Conservation (phyloP, 92 coral and sea anemone genomes). For the Phenganax subtilis region DNA sequence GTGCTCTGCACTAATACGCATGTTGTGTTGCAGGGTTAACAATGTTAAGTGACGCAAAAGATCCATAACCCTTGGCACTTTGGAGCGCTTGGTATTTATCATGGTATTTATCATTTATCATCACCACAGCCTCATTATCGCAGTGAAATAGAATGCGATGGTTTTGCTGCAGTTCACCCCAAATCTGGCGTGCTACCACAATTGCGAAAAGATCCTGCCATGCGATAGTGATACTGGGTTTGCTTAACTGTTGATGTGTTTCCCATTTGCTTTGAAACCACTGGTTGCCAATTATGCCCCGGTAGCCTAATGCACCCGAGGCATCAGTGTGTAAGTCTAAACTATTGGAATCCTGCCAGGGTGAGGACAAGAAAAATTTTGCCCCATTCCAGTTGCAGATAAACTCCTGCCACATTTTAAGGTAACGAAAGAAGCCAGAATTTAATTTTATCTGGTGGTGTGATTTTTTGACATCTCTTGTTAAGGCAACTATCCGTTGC, state of each 20-base stretch:
- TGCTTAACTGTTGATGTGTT: constrained; percentile 43
- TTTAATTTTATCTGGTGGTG: constrained; percentile 52
- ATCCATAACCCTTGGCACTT: no score
- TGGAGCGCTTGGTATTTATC: no score
- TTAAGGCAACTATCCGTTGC: constrained; percentile 46
- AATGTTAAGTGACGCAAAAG: no score
- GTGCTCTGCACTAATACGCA: no score
- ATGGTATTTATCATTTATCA: no score
- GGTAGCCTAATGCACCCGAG: constrained; percentile 53
- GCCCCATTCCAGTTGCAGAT: constrained; percentile 47
- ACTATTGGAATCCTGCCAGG: constrained; percentile 38
- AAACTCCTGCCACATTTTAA: constrained; percentile 43
- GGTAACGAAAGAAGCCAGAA: constrained; percentile 42
- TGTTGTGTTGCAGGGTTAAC: no score
- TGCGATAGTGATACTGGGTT: constrained; percentile 56
- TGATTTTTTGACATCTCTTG: constrained; percentile 40
- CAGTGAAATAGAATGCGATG: background rate
- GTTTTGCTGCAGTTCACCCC: constrained; percentile 25
- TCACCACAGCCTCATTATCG: no score
- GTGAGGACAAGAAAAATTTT: constrained; percentile 43
- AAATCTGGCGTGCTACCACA: constrained; percentile 56
- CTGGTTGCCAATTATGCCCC: constrained; percentile 48
- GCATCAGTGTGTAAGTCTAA: constrained; percentile 56
- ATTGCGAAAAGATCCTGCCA: constrained; percentile 61
- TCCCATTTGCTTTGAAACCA: constrained; percentile 68